Evolutionary conservation across 1,140 invertebrate species (phyloP), one percentile per base, ranked within the genome.

Genomic region (Trachelipus rathkii): DNA sequence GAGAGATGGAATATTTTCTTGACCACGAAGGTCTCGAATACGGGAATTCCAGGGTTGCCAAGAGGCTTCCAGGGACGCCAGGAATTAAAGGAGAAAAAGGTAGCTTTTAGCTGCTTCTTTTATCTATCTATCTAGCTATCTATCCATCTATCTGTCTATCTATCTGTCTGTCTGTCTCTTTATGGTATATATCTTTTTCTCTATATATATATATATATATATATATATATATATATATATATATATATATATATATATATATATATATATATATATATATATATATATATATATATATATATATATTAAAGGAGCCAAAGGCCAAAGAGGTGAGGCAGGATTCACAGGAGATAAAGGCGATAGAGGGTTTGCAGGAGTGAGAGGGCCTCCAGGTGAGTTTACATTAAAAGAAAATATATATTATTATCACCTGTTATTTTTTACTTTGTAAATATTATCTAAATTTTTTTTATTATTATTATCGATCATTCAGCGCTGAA

Each of bases 241-340:
- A 33, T 33, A 33, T 33, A 33, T 33, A 33, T 33, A 33, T 33
- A 33, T 33, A 33, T 33, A 33, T 33, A 33, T 33, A 33, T 33
- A 33, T 33, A 33, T 33, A 33, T 33, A 33, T 33, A 33, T 33
- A 33, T 33, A 33, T 33, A 33, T 33, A 33, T 33, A 13, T 60
- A 60, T 60, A 15, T 19, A 19, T 60, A 60, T 60, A 60, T 60
- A 60, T 60, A 60, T 60, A 60, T 60, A 60, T 60, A 60, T 60
- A 60, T 60, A 60, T 60, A 60, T 60, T 60, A 60, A 2, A 60
- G 50, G 50, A 15, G 50, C 50, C 2, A 13, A 60, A 60, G 50
- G 50, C 2, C 11, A 60, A 19, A 60, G 19, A 60, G 50, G 50
- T 60, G 50, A 60, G 1, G 3, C 11, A 19, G 50, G 50, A 15